These are phyloP conservation scores for Bradynema listronoti DNA, from an alignment of 1,140 invertebrate species.

Conservation along the genomic window DNA sequence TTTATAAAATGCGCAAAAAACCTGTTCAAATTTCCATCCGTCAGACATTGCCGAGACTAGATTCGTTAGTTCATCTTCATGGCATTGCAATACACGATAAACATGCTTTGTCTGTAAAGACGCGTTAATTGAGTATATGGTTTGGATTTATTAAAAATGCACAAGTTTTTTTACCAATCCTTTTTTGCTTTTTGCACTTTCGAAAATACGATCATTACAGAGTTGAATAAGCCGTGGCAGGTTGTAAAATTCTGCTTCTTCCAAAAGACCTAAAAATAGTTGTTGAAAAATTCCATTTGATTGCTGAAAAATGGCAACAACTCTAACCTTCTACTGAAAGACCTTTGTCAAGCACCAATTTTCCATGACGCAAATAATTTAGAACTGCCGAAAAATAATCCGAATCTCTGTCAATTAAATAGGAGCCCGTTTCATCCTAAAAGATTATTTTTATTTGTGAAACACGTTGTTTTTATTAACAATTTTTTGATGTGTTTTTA, in stretches of 20 bases:
- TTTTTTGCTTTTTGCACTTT: slow-evolving; percentile 67
- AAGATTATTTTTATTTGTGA: slow-evolving; percentile 41
- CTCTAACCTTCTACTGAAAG: slow-evolving; percentile 80
- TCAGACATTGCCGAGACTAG: slow-evolving; percentile 98
- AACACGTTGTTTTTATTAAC: neutral
- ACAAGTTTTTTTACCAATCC: slow-evolving; percentile 56
- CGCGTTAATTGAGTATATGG: slow-evolving; percentile 6
- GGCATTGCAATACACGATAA: slow-evolving; percentile 93
- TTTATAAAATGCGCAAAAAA: slow-evolving; percentile 45
- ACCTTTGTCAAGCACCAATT: slow-evolving; percentile 92
- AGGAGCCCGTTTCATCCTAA: slow-evolving; percentile 94
- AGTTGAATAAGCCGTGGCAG: slow-evolving; percentile 86
- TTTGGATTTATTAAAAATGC: neutral
- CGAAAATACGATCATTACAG: slow-evolving; percentile 81
- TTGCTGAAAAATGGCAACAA: neutral
- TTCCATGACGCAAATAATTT: slow-evolving; percentile 94
- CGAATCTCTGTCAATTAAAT: slow-evolving; percentile 96
- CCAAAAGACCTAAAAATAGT: slow-evolving; percentile 71
- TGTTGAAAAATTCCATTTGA: neutral
- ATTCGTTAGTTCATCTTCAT: slow-evolving; percentile 93
- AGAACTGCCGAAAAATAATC: slow-evolving; percentile 93
- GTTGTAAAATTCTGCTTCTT: slow-evolving; percentile 99
- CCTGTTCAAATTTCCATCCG: slow-evolving; percentile 97
- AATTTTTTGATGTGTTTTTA: neutral
- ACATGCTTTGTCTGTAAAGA: slow-evolving; percentile 75